Percentiles rank a stretch among this genome's conserved stretches.
Conservation (phyloP, 1,140 invertebrate species). For the Cherax destructor region DNA sequence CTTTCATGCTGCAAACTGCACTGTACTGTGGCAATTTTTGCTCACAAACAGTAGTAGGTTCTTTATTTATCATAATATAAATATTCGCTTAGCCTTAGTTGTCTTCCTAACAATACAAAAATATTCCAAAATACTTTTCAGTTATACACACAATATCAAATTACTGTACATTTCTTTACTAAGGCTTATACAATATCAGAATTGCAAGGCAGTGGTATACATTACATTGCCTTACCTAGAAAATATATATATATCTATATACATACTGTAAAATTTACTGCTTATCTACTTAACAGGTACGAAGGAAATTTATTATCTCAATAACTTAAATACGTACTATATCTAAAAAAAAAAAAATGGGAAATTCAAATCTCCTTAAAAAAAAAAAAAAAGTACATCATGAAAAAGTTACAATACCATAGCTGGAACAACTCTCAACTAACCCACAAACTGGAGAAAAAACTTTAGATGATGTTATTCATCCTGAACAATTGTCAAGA, state of each 20-base stretch:
- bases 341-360: not conserved
- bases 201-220: not conserved
- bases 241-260: not conserved
- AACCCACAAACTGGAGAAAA: too few species aligned
- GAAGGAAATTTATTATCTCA: not conserved
- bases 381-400: not conserved
- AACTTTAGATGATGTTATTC: too few species aligned
- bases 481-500: too few species aligned
- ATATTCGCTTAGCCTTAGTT: not conserved
- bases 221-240: not conserved
- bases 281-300: not conserved
- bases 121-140: not conserved
- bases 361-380: not conserved
- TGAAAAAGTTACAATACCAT: too few species aligned
- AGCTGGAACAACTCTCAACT: too few species aligned
- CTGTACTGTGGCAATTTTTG: not conserved
- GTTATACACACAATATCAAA: not conserved
- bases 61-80: not conserved
- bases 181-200: not conserved
- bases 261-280: not conserved
- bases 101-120: conserved; percentile 6
- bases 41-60: not conserved
- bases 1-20: not conserved
- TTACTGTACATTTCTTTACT: not conserved
- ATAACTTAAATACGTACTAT: not conserved